These are phyloP conservation scores for Apodemus sylvaticus DNA, from an alignment of 2,113 vertebrate species.

Conservation along the genomic window DNA sequence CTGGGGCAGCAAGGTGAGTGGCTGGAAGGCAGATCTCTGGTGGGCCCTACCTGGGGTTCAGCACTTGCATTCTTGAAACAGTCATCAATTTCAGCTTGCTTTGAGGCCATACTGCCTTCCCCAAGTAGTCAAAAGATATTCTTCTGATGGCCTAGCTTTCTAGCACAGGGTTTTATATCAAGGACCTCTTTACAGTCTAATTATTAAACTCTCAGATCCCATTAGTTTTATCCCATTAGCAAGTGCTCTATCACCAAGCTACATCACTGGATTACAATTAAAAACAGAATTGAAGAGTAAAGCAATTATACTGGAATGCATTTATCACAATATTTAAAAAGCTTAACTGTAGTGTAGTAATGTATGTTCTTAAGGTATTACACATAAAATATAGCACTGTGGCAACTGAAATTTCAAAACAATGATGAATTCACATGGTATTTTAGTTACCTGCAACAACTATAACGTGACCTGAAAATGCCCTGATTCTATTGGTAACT, in stretches of 20 bases:
- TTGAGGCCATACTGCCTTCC: not conserved
- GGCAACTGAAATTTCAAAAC: conserved; percentile 26
- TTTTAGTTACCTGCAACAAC: conserved; percentile 8
- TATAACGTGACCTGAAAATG: conserved; percentile 16
- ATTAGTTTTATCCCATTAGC: not conserved
- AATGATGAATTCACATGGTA: not conserved
- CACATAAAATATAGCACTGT: not conserved
- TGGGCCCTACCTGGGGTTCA: not conserved
- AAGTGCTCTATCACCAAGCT: not conserved
- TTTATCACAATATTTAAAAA: conserved; percentile 52
- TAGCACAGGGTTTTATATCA: not conserved
- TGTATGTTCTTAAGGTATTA: conserved; percentile 12
- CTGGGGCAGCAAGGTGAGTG: not conserved
- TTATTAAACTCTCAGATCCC: not conserved
- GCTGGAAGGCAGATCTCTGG: not conserved
- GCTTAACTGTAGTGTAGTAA: not conserved
- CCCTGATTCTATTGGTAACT: not conserved
- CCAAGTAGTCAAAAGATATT: not conserved
- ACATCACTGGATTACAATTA: not conserved
- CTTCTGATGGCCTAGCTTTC: conserved; percentile 11
- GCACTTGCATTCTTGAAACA: not conserved
- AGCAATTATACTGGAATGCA: conserved; percentile 34
- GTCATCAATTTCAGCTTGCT: not conserved
- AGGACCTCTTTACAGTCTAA: not conserved
- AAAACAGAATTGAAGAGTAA: conserved; percentile 49